Evolutionary conservation across 2,797 vertebrate genomes (phyloP), one percentile per base, ranked within the genome.

Genomic region (Australoheros facetus): DNA sequence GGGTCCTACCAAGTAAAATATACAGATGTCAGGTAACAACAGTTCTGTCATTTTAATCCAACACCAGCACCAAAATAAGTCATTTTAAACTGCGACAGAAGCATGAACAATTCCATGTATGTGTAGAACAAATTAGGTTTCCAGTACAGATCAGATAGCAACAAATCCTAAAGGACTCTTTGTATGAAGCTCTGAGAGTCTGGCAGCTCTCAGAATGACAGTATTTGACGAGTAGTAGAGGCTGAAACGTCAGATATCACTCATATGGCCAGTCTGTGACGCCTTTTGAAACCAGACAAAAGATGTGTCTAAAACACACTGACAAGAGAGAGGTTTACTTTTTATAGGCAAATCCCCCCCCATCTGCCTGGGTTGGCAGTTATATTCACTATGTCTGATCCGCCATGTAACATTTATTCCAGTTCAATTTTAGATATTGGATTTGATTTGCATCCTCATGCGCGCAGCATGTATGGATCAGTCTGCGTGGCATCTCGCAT

Each of bases 371-470:
- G 12, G n/a, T 73, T 26, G 42, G 17, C 60, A 73, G 58, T 26
- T 13, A 12, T 21, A n/a, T 39, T 71, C 64, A 34, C 10, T 42
- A 9, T 56, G 45, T 73, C 79, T 81, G 53, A 83, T 79, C 81
- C 62, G 51, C 45, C 75, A 0, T 64, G 71, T 60, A 70, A 26
- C 80, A 58, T 76, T 77, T 76, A 71, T 56, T 84, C 84, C 64
- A 74, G 78, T 73, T 58, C 75, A 74, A 81, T 72, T 32, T 59
- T 7, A 77, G 77, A 91, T 80, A 76, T 77, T 76, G 73, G 83
- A 53, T 87, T 85, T 82, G 82, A 91, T 89, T 85, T 79, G 73
- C 74, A n/a, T 85, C 84, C 76, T 72, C 62, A 3, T 73, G 86
- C 59, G 87, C 85, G 21, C 88, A 85, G 88, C 87, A 19, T 82